Conservation (phyloP, 2,888 invertebrate species). For the Aleiodes testaceus region DNA sequence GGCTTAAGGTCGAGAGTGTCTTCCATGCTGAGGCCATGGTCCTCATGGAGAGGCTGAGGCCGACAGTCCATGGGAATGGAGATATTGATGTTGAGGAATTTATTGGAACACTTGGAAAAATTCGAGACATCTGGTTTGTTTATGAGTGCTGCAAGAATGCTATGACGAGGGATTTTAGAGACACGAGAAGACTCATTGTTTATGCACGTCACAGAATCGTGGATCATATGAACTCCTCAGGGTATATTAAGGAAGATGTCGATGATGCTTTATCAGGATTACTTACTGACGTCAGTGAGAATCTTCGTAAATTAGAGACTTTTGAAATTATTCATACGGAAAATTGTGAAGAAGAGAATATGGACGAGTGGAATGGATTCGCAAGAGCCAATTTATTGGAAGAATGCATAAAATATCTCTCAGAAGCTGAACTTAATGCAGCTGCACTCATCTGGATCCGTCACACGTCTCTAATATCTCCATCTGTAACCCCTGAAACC, state of each 20-base stretch:
- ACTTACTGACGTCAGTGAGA: constrained; percentile 39
- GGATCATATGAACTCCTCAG: constrained; percentile 51
- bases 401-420: constrained; percentile 68
- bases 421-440: constrained; percentile 60
- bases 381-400: constrained; percentile 69
- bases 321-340: constrained; percentile 65
- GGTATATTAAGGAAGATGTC: background rate
- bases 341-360: constrained; percentile 54
- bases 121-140: constrained; percentile 72
- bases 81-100: constrained; percentile 68
- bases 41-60: constrained; percentile 64
- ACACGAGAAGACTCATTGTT: constrained; percentile 63
- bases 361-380: constrained; percentile 72
- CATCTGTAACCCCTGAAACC: constrained; percentile 55
- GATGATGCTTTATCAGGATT: background rate
- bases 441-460: constrained; percentile 69
- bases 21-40: constrained; percentile 72
- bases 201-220: constrained; percentile 67
- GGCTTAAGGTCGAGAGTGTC: constrained; percentile 70
- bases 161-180: constrained; percentile 63
- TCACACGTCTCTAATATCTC: constrained; percentile 62
- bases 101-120: constrained; percentile 69
- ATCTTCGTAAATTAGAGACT: constrained; percentile 70
- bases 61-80: constrained; percentile 57
- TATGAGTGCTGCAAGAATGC: constrained; percentile 72